These are phyloP conservation scores for Lycaon pictus DNA, from an alignment of 2,113 vertebrate species.

Conservation along the genomic window DNA sequence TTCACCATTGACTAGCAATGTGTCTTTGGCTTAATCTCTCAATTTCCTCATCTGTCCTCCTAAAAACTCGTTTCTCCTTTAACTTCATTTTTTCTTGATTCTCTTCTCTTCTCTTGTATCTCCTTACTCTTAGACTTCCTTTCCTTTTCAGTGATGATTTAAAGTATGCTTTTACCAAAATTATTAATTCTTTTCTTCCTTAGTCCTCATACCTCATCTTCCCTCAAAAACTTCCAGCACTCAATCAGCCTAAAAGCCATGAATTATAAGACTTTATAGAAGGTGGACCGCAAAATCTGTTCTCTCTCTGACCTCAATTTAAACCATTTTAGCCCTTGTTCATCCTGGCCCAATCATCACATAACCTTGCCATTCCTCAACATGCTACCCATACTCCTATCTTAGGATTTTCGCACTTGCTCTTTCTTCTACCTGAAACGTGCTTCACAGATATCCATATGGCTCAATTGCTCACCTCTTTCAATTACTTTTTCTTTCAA, in stretches of 20 bases:
- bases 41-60: not conserved
- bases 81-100: not conserved
- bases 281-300: not conserved
- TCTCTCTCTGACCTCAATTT: not conserved
- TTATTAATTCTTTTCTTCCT: not conserved
- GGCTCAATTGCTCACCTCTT: not conserved
- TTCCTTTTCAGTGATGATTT: not conserved
- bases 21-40: not conserved
- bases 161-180: not conserved
- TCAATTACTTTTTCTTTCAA: not conserved
- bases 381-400: rapidly evolving
- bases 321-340: not conserved
- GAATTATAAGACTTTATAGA: not conserved
- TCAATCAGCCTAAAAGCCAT: not conserved
- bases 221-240: not conserved
- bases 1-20: not conserved
- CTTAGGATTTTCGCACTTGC: not conserved
- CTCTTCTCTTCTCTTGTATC: not conserved
- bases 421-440: not conserved
- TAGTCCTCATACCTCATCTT: not conserved
- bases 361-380: not conserved
- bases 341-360: not conserved
- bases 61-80: not conserved
- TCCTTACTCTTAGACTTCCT: not conserved
- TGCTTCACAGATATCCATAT: not conserved